These are phyloP conservation scores for Actias luna DNA, from an alignment of 2,888 invertebrate genomes.

Conservation along the genomic window DNA sequence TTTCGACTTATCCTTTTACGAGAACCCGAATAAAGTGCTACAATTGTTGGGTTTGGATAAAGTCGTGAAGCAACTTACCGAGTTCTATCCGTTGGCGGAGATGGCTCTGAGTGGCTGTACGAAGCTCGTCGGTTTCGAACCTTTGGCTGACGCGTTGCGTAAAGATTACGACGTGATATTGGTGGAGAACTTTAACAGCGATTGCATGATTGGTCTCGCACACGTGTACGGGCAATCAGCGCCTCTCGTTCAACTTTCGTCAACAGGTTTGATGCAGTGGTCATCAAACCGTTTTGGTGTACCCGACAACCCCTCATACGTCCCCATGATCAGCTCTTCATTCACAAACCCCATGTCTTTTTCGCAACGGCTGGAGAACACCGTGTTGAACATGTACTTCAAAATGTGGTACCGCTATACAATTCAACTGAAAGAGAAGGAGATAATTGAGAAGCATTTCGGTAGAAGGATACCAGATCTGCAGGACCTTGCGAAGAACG, in stretches of 20 bases:
- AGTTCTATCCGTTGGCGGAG: constrained; percentile 51
- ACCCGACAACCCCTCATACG: constrained; percentile 75
- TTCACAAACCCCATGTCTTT: constrained; percentile 76
- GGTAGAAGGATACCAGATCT: constrained; percentile 76
- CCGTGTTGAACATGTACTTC: constrained; percentile 47
- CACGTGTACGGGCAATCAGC: constrained; percentile 75
- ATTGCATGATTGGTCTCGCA: constrained; percentile 83
- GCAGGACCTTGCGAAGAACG: constrained; percentile 72
- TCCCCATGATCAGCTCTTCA: constrained; percentile 77
- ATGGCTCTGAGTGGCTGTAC: constrained; percentile 62
- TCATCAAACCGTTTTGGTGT: constrained; percentile 65
- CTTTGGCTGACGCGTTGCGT: constrained; percentile 57
- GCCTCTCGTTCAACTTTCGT: constrained; percentile 80
- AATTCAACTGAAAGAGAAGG: constrained; percentile 59
- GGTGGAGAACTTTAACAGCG: constrained; percentile 84
- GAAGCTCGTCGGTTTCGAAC: constrained; percentile 59
- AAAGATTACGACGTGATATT: constrained; percentile 83
- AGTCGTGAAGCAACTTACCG: constrained; percentile 46
- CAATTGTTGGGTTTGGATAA: constrained; percentile 48
- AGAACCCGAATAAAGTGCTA: constrained; percentile 41
- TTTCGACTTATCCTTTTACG: constrained; percentile 52
- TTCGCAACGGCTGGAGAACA: constrained; percentile 69
- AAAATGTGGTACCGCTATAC: constrained; percentile 58
- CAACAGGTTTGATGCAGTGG: constrained; percentile 83
- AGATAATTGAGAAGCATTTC: constrained; percentile 66